Percentiles rank a stretch among this genome's conserved stretches.
phyloP scores from a whole-genome alignment of 2,113 vertebrate genomes.

The Lipotes vexillifer region DNA sequence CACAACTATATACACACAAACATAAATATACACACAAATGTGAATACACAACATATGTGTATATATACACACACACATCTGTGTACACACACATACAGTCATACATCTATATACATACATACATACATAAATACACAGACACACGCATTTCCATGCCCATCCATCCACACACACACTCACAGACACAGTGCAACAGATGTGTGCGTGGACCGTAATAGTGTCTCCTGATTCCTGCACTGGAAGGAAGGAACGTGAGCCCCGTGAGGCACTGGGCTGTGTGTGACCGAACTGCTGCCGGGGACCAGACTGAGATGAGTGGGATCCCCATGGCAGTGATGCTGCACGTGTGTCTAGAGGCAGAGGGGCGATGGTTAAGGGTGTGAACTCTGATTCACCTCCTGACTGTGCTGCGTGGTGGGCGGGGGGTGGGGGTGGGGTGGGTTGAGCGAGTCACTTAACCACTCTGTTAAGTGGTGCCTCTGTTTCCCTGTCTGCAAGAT shows the following conservation, averaged over 20 bases:
- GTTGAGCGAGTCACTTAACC: background rate
- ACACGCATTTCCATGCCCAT: too few relatives aligned
- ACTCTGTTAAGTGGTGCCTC: background rate
- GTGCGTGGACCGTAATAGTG: rapidly evolving
- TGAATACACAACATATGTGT: background rate
- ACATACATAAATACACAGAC: background rate
- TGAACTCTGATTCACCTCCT: background rate
- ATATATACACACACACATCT: background rate
- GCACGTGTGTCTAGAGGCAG: background rate
- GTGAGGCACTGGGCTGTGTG: rapidly evolving
- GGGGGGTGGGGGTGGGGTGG: rapidly evolving
- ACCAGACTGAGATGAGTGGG: background rate
- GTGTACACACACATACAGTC: background rate
- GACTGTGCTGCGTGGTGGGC: background rate
- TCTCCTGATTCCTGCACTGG: background rate
- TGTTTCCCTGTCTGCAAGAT: background rate
- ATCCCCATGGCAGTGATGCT: rapidly evolving
- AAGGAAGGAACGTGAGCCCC: background rate
- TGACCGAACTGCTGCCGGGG: background rate
- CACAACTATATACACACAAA: rapidly evolving
- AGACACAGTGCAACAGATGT: too few relatives aligned
- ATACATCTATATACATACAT: too few relatives aligned
- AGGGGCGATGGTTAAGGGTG: background rate
- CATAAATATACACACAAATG: background rate
- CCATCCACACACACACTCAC: background rate